phyloP scores from a whole-genome alignment of 1,140 invertebrate genomes.

The Dendrolimus punctatus region DNA sequence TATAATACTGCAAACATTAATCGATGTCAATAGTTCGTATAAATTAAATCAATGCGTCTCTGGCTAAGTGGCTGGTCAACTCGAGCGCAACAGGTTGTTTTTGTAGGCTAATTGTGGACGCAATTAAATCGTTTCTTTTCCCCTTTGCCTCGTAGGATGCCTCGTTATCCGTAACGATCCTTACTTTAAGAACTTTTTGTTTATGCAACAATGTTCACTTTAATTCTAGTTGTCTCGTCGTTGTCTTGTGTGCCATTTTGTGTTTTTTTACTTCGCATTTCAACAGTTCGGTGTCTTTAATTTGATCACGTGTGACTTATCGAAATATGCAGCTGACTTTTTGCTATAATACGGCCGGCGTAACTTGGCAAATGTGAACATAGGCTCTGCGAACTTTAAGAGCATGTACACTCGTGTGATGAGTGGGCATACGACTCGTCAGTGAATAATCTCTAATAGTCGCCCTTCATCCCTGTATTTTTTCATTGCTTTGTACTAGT shows the following conservation, averaged over 20 bases:
- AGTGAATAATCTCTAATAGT: no score
- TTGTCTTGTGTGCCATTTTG: constrained; percentile 3
- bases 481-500: no score
- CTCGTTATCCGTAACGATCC: constrained; percentile 30
- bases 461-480: no score
- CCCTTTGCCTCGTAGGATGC: constrained; percentile 27
- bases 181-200: constrained; percentile 29
- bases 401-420: no score
- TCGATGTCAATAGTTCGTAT: constrained; percentile 6
- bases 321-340: constrained; percentile 6
- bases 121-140: constrained; percentile 45
- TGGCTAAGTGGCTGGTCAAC: constrained; percentile 24
- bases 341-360: no score
- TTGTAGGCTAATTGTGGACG: constrained; percentile 45
- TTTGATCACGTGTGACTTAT: constrained; percentile 9
- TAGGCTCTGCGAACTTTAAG: no score
- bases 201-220: constrained; percentile 26
- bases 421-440: no score
- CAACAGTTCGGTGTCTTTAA: constrained; percentile 7
- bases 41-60: constrained; percentile 14
- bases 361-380: no score
- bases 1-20: neutral
- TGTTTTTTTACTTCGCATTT: constrained; percentile 7
- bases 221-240: constrained; percentile 27
- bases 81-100: constrained; percentile 40